These are phyloP conservation scores for Syngnathus acus DNA, from an alignment of 2,797 vertebrate genomes.

Conservation along the genomic window DNA sequence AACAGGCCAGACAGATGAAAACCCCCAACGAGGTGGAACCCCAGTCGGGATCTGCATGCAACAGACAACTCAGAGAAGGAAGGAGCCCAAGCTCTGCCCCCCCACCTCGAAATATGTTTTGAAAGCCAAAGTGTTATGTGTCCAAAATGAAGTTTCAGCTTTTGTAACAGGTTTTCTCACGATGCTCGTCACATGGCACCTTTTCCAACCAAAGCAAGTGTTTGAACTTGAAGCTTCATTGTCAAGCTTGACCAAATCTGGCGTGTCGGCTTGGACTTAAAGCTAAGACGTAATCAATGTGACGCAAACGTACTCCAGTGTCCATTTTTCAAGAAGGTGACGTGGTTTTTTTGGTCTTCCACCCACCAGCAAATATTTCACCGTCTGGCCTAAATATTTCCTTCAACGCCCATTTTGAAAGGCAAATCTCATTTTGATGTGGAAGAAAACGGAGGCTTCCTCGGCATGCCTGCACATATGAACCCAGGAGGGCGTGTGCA, in stretches of 20 bases:
- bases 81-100: too few species aligned
- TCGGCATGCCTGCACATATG: background rate
- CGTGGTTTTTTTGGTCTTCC: background rate
- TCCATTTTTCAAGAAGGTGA: too few species aligned
- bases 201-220: background rate
- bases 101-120: too few species aligned
- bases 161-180: too few species aligned
- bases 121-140: too few species aligned
- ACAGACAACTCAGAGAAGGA: background rate
- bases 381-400: background rate
- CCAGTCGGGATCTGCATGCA: slow-evolving; percentile 79
- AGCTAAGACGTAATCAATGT: too few species aligned
- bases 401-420: too few species aligned
- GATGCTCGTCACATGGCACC: too few species aligned
- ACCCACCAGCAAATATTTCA: background rate
- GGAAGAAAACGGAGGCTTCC: background rate
- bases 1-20: slow-evolving; percentile 90
- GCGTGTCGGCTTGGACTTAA: too few species aligned
- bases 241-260: background rate
- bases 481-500: background rate
- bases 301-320: too few species aligned
- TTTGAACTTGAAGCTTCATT: background rate
- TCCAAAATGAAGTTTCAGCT: too few species aligned
- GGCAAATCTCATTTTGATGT: background rate
- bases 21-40: slow-evolving; percentile 87